phyloP scores from a whole-genome alignment of 2,113 vertebrate species.

The Dromiciops gliroides region DNA sequence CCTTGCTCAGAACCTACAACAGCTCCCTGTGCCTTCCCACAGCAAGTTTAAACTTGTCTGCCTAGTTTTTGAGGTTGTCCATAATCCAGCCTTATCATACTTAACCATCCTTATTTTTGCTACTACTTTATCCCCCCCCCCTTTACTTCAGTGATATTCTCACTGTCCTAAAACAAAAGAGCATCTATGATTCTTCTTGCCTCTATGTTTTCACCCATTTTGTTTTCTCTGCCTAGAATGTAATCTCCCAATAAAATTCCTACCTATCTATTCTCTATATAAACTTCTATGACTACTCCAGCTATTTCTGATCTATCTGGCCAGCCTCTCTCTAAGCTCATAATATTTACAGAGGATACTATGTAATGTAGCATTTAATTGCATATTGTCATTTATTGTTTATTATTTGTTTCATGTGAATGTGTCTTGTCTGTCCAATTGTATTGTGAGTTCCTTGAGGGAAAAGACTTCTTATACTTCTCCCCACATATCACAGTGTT shows the following conservation, averaged over 20 bases:
- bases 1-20: background rate
- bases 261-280: background rate
- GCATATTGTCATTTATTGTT: background rate
- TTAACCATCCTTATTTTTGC: background rate
- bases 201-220: background rate
- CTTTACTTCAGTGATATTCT: background rate
- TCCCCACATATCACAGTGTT: too few species aligned
- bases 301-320: background rate
- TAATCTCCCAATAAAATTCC: background rate
- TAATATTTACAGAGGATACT: background rate
- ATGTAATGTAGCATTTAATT: background rate
- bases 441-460: background rate
- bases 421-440: background rate
- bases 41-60: background rate
- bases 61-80: background rate
- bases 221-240: background rate
- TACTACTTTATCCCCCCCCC: background rate
- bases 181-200: background rate
- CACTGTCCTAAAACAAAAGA: background rate
- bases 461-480: too few species aligned
- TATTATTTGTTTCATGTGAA: background rate
- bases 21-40: background rate
- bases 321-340: background rate
- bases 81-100: background rate
- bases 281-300: background rate